Evolutionary conservation across 2,888 invertebrate genomes (phyloP).

Genomic region (Drosophila fungiperda): DNA sequence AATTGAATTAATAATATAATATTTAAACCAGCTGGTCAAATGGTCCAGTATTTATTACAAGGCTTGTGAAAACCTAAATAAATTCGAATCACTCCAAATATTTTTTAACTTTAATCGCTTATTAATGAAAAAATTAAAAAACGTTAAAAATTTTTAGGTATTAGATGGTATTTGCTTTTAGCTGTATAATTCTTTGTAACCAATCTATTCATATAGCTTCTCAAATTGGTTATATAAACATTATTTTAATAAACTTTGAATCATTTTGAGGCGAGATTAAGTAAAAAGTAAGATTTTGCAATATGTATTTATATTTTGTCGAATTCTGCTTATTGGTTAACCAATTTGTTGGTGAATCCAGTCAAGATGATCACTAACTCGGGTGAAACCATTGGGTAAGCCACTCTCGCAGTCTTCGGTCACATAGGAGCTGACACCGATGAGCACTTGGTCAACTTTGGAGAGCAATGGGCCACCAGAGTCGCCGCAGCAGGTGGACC

Average conservation of each 20-base stretch:
- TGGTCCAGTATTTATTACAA: not conserved
- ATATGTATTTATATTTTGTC: not conserved
- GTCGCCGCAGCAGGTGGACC: not conserved
- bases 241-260: too few relatives aligned
- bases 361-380: constrained; percentile 49
- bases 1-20: not conserved
- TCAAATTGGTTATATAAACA: too few relatives aligned
- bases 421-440: constrained; percentile 54
- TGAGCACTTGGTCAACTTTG: not conserved
- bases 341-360: constrained; percentile 40
- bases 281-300: not conserved
- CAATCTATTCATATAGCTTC: too few relatives aligned
- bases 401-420: constrained; percentile 20
- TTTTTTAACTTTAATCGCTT: not conserved
- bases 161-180: too few relatives aligned
- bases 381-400: constrained; percentile 46
- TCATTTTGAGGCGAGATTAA: too few relatives aligned
- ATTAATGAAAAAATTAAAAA: not conserved
- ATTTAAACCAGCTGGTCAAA: not conserved
- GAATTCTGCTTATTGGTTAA: not conserved
- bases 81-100: not conserved
- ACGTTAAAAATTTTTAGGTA: not conserved
- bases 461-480: not conserved
- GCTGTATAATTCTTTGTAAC: too few relatives aligned
- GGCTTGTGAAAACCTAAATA: not conserved